Percentiles rank a stretch among this genome's conserved stretches.
phyloP scores from a whole-genome alignment of 2,113 vertebrate species.

The Daboia siamensis region DNA sequence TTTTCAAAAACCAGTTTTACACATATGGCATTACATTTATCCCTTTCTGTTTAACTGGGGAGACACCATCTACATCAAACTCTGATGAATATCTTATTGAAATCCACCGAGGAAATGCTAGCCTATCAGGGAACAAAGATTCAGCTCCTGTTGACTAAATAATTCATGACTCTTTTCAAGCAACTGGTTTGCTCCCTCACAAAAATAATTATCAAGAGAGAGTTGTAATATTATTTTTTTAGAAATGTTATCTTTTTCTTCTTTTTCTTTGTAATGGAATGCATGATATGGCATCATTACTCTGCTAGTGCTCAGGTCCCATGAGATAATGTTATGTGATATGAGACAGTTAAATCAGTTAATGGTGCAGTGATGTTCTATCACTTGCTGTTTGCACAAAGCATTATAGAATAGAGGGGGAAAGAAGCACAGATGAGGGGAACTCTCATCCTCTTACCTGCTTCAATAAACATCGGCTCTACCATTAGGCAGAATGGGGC shows the following conservation, averaged over 20 bases:
- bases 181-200: neutral
- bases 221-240: neutral
- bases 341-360: neutral
- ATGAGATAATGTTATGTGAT: neutral
- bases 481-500: neutral
- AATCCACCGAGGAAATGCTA: neutral
- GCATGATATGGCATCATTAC: neutral
- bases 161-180: neutral
- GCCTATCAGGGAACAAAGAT: neutral
- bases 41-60: neutral
- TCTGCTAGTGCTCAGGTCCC: neutral
- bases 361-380: neutral
- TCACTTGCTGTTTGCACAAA: neutral
- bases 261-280: neutral
- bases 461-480: neutral
- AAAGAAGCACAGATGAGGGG: neutral
- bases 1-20: neutral
- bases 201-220: neutral
- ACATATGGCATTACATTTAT: neutral
- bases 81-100: neutral
- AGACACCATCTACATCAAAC: neutral
- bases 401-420: neutral
- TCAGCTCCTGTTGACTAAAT: neutral
- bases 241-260: neutral
- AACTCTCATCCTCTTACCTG: neutral